Conservation (phyloP, 2,888 invertebrate genomes). For the Netelia inedita region DNA sequence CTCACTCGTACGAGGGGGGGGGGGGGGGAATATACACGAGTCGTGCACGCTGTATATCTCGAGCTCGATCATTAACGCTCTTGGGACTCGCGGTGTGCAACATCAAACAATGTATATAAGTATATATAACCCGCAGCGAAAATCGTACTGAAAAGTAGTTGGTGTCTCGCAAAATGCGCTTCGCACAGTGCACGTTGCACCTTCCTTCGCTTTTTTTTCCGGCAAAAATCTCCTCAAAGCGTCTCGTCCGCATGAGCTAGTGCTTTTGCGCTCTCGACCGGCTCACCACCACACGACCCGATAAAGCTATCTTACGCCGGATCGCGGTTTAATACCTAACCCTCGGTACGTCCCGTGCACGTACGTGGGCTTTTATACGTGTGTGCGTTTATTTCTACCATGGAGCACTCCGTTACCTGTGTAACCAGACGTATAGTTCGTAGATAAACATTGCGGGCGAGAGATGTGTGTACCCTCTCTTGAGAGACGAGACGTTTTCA, state of each 20-base stretch:
- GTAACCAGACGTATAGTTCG: neutral
- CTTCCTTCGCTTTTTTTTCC: neutral
- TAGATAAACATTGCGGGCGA: conserved; percentile 1
- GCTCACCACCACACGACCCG: conserved; percentile 43
- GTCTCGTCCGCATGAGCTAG: conserved; percentile 9
- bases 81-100: conserved; percentile 4
- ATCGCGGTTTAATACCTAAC: conserved; percentile 54
- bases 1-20: neutral
- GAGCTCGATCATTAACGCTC: conserved; percentile 16
- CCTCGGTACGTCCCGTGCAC: neutral
- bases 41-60: conserved; percentile 13
- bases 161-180: neutral
- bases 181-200: neutral
- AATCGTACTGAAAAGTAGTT: neutral
- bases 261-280: neutral
- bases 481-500: conserved; percentile 10
- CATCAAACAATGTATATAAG: neutral
- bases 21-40: neutral
- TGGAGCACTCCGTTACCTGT: neutral
- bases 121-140: neutral
- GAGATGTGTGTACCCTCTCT: neutral
- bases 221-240: conserved; percentile 2
- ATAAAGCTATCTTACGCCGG: conserved; percentile 61
- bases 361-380: neutral
- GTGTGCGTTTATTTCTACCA: neutral